A percentile compares a stretch with the other conserved stretches of the same genome.
Evolutionary conservation across 2,888 invertebrate genomes (phyloP).

Genomic region (Conchocele bisecta): DNA sequence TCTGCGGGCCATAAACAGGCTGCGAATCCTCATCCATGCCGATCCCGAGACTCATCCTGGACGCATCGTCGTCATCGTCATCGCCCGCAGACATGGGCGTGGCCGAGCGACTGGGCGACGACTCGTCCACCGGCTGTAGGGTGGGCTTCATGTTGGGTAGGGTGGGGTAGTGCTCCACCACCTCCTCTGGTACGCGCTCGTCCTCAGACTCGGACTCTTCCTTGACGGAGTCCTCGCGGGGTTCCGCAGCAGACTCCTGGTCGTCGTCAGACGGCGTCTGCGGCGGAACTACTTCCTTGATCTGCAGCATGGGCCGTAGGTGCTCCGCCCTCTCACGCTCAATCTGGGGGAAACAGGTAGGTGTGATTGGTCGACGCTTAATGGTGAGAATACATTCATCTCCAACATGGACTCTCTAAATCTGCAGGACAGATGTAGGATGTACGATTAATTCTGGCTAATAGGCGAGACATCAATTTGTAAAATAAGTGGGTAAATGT

Average conservation of each 20-base stretch:
- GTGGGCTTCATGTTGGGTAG: constrained; percentile 71
- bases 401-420: too few species aligned
- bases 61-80: constrained; percentile 42
- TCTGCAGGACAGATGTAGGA: too few species aligned
- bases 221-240: constrained; percentile 43
- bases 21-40: constrained; percentile 57
- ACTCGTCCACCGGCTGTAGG: constrained; percentile 58
- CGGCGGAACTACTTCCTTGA: constrained; percentile 81
- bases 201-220: constrained; percentile 48
- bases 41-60: constrained; percentile 54
- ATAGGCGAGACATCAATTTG: too few species aligned
- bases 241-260: constrained; percentile 53
- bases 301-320: constrained; percentile 92
- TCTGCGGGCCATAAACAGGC: constrained; percentile 66
- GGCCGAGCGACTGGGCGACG: constrained; percentile 54
- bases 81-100: constrained; percentile 60
- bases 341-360: constrained; percentile 83
- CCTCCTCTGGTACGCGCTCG: constrained; percentile 53
- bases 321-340: constrained; percentile 91
- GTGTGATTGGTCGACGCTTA: too few species aligned
- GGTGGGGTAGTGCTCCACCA: constrained; percentile 51
- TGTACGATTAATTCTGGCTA: too few species aligned
- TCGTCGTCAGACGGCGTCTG: constrained; percentile 52
- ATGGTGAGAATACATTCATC: too few species aligned
- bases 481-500: too few species aligned